phyloP scores from a whole-genome alignment of 2,797 vertebrate genomes.

The Acridotheres tristis region DNA sequence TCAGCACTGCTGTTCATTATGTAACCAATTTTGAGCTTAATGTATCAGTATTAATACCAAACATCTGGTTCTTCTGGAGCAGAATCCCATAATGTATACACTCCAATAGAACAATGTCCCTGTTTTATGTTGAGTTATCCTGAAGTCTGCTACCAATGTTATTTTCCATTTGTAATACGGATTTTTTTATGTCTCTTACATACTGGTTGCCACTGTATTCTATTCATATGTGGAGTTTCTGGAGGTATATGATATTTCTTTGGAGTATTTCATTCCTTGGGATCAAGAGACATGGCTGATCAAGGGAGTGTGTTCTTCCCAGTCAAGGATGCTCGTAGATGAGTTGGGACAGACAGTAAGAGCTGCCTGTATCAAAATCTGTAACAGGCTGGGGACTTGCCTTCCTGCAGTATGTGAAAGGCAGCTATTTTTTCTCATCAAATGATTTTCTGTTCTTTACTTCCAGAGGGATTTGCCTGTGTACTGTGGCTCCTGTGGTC shows the following conservation, averaged over 20 bases:
- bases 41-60: slow-evolving; percentile 6
- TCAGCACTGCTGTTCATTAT: slow-evolving; percentile 12
- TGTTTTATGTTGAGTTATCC: neutral
- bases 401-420: neutral
- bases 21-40: slow-evolving; percentile 1
- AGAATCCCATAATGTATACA: neutral
- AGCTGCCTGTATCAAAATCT: neutral
- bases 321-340: neutral
- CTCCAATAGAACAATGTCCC: neutral
- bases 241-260: neutral
- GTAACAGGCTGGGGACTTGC: neutral
- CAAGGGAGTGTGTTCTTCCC: neutral
- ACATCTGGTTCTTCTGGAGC: slow-evolving; percentile 28
- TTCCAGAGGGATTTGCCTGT: neutral
- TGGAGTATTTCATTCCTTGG: neutral
- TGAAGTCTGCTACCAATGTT: neutral
- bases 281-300: neutral
- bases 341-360: neutral
- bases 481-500: neutral
- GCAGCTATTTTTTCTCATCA: neutral
- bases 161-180: neutral
- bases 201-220: neutral
- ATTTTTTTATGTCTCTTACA: neutral
- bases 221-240: neutral
- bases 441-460: neutral